Base-by-base conservation (phyloP, 2,797 vertebrate species). In the Sebastes cheni region DNA sequence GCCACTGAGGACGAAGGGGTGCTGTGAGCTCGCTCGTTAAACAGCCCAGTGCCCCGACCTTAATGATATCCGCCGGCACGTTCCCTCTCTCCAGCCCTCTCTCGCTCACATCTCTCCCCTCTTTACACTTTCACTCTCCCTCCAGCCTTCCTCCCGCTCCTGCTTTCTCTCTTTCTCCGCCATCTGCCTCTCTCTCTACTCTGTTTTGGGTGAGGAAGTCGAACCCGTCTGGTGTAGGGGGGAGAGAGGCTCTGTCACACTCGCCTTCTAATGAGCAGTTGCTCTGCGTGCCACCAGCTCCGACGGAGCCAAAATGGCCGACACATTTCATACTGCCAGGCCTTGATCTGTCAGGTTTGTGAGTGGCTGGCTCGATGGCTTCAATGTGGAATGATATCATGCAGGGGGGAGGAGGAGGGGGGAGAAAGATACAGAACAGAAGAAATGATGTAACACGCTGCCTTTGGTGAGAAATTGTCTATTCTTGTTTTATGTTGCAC, bases 211-310 rank as follows among this genome's bases (percentile, higher is more conserved):
- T 71, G 87, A 90, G 69, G 75, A 78, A 77, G 80, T 68, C 29
- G 14, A 83, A 75, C 82, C 77, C 60, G 50, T 86, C 69, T 79
- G 81, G 78, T 52, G 80, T 39, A 56, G 67, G 12, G 12, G 46
- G 20, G 77, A 52, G 77, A 75, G 62, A 54, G 75, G 58, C 84
- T 89, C 86, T 85, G 86, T 90, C 88, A 85, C 83, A 72, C 87
- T 89, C 4, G 85, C 86, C 89, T 83, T 84, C 83, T 94, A 94
- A 95, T 93, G 94, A 95, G 94, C 90, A 87, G 83, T 83, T 74
- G 81, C 93, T 88, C 91, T 79, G 86, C 55, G 67, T 87, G 92
- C 89, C 86, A 80, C 83, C 84, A 25, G 77, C 85, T 89, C 89
- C 69, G 55, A 81, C 75, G 0, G 85, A 92, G 90, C 86, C 89